Base-by-base conservation (phyloP, 2,113 vertebrate species). In the pig (Sus scrofa) region DNA sequence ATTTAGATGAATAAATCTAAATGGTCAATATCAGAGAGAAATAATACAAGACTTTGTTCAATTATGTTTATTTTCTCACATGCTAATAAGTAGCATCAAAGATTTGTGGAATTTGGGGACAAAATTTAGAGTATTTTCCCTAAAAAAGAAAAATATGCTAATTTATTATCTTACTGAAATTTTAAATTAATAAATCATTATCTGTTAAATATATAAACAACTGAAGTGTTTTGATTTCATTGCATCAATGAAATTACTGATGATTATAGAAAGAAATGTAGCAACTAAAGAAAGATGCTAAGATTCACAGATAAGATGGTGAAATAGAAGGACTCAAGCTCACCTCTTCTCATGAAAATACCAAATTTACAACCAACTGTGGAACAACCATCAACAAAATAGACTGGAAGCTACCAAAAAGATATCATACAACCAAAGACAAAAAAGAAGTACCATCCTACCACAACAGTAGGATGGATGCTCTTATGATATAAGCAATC, bases 1-100 rank as follows among this genome's bases (percentile, higher is more conserved):
- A 79, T 65, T 50, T 81, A 39, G 58, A n/a, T 27, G 26, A 89
- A 92, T 75, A 89, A 92, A 92, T 67, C 9, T 34, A 96, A 89
- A 70, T 89, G n/a, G 34, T 75, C 65, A 77, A 65, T 37, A 44
- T 37, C 52, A 82, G 30, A 70, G 60, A 95, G 12, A 88, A 58
- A 91, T n/a, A 19, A 73, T 62, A 56, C 2, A 79, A 54, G 12
- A 30, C 2, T 54, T 89, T 58, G 4, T 78, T 74, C 27, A 34
- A 20, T 44, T 68, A 60, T 60, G 27, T 65, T 84, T 39, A 85
- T 81, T 86, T 86, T 89, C 68, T 91, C 44, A 26, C 15, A 68
- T 56, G 50, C 18, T 50, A 74, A 54, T 88, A 83, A 34, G 16
- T 32, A 62, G 19, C n/a, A 75, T 44, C 14, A 62, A 62, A 83